Evolutionary conservation across 2,797 vertebrate species (phyloP), one percentile per base, ranked within the genome.

Genomic region (Enteromius treurensis): DNA sequence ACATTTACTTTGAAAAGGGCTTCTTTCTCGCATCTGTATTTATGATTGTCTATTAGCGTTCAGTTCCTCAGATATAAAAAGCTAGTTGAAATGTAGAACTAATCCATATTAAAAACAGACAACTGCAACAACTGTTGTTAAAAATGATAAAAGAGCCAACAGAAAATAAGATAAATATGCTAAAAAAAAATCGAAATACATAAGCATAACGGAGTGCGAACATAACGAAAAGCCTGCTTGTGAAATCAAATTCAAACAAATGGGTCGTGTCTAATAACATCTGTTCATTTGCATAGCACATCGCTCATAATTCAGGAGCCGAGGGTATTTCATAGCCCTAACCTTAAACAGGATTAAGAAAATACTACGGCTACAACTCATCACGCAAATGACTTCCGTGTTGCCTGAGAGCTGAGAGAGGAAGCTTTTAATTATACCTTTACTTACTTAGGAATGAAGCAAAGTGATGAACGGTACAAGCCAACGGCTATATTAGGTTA

Each of bases 371-470:
- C 37, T 68, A 23, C 70, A 53, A 47, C 21, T 74, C 65, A 23
- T 77, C 71, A 60, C n/a, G 13, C 45, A 79, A 77, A 82, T 77
- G 58, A 67, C 74, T 26, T 67, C 19, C 19, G 40, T 49, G 15
- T 34, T 51, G 60, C 73, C 64, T 1, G 76, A 55, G 58, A 74
- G 65, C 32, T 67, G 68, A 62, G 49, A 67, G 77, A 71, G 55
- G 51, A 80, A 71, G 77, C 79, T 81, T 74, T 77, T 84, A 88
- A 89, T 89, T 86, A 87, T 58, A 84, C 79, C 62, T 85, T 78
- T 80, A 83, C 9, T 76, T 73, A 65, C 26, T 26, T 26, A 74
- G 79, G 86, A 88, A 89, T 87, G 80, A 85, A 84, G 80, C 75
- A 15, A 64, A 4, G 80, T 85, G 87, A 87, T 78, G 73, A 87